These are phyloP conservation scores for Polyploca ridens DNA, from an alignment of 2,888 invertebrate genomes.

Conservation along the genomic window DNA sequence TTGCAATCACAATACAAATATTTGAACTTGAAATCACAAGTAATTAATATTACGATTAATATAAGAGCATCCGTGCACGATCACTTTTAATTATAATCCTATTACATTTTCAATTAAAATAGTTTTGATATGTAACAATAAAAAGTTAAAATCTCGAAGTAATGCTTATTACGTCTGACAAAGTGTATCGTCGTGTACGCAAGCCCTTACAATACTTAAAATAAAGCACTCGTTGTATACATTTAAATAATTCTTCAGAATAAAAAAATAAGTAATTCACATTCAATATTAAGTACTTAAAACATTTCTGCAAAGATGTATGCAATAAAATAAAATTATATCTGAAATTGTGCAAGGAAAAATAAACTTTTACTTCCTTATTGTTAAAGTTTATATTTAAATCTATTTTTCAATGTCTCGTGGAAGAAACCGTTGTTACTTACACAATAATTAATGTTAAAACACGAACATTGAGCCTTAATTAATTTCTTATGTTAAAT, in stretches of 20 bases:
- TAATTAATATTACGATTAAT: background rate
- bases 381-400: background rate
- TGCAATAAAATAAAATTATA: background rate
- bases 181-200: background rate
- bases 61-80: background rate
- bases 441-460: background rate
- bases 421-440: background rate
- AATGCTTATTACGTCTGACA: background rate
- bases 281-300: background rate
- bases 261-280: no score
- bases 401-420: background rate
- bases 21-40: constrained; percentile 8
- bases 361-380: background rate
- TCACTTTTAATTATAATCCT: background rate
- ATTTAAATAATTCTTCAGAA: background rate
- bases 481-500: background rate
- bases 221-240: background rate
- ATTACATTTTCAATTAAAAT: background rate
- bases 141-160: background rate
- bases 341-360: background rate
- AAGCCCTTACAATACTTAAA: background rate
- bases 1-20: constrained; percentile 12
- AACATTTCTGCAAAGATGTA: background rate
- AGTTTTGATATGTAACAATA: background rate
- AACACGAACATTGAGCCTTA: constrained; percentile 1